These are phyloP conservation scores for Azemiops feae DNA, from an alignment of 2,113 vertebrate species.

Conservation along the genomic window DNA sequence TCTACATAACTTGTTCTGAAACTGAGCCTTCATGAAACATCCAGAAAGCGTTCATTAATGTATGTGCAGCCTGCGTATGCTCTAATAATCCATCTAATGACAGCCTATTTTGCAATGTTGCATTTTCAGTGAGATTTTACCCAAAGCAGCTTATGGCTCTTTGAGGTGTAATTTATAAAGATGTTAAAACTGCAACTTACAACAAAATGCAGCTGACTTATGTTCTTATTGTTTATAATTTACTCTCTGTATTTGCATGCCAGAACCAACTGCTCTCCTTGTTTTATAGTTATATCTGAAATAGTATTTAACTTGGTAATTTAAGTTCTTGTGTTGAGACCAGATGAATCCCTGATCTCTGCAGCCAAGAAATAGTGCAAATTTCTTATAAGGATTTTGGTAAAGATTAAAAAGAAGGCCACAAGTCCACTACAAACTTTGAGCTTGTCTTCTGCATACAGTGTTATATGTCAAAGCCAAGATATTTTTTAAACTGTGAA, in stretches of 20 bases:
- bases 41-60: background rate
- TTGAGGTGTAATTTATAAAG: background rate
- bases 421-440: too few relatives aligned
- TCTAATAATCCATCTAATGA: background rate
- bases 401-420: background rate
- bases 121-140: background rate
- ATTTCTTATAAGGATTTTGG: background rate
- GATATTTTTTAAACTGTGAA: background rate
- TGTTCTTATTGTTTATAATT: background rate
- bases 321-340: background rate
- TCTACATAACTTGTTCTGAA: background rate
- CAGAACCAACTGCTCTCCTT: background rate
- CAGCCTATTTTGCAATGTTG: background rate
- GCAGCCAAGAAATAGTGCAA: background rate
- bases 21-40: background rate
- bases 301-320: background rate
- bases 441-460: too few relatives aligned
- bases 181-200: background rate
- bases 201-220: background rate
- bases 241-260: background rate
- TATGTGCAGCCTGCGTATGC: background rate
- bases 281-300: background rate
- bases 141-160: background rate
- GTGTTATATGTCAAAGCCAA: background rate
- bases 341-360: background rate